Base-by-base conservation (phyloP, 2,888 invertebrate genomes). In the Zeuzera pyrina region DNA sequence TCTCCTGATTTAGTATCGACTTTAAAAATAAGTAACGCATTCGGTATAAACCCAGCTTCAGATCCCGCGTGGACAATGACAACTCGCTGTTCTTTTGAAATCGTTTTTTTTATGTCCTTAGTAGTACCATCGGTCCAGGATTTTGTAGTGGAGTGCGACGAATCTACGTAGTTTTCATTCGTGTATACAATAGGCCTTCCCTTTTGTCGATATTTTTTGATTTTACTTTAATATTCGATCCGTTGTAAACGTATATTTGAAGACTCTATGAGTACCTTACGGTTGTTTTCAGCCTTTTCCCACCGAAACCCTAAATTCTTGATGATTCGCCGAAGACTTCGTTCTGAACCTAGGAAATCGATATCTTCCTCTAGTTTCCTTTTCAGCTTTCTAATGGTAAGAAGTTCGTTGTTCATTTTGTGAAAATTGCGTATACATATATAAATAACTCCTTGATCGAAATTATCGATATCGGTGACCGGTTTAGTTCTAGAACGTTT, bases 351-450 rank as follows among this genome's bases (percentile, higher is more conserved):
- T 36, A 49, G 4, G 31, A 52, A 52, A n/a, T 26, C 12, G 3
- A 26, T 12, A 12, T 26, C 26, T 26, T 26, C 4, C 12, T 42
- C 3, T 31, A 47, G 22, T 31, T 42, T 45, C 33, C 34, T 27
- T 31, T 23, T 25, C 4, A 57, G 29, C 23, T 45, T 45, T 8
- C 23, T 31, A 8, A 55, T 23, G 4, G 55, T 49, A 1, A 47
- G 49, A 2, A 57, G 31, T 29, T 53, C 51, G 26, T 58, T 54
- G 15, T 52, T 34, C 2, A 43, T 45, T 3, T 29, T 7, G 30
- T 59, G 55, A 25, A 47, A 57, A 35, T 53, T 57, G 23, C 60
- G 52, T 4, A 58, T 43, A 16, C 44, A 47, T 12, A 51, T 48
- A 40, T 45, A 57, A 12, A 58, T 51, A 1, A 54, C 49, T 2